phyloP scores from a whole-genome alignment of 2,888 invertebrate species.

The Drosophila picticornis region DNA sequence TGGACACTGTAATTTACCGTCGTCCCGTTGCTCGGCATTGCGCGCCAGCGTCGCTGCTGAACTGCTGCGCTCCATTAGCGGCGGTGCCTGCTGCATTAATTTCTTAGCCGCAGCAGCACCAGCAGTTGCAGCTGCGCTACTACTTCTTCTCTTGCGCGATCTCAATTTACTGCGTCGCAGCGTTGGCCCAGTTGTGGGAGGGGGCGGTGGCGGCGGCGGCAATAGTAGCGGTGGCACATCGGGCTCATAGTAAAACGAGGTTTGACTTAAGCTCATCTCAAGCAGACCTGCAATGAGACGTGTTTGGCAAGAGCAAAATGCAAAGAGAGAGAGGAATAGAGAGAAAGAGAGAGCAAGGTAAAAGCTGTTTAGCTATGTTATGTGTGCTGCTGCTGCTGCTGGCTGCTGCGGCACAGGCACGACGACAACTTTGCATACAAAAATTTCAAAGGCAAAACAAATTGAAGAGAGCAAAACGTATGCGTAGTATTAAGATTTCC shows the following conservation, averaged over 20 bases:
- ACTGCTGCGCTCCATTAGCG: conserved; percentile 50
- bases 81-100: conserved; percentile 15
- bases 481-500: not conserved
- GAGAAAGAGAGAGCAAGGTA: conserved; percentile 52
- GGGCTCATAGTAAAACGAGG: conserved; percentile 60
- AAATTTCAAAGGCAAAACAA: conserved; percentile 37
- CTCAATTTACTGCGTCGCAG: conserved; percentile 62
- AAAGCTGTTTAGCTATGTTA: conserved; percentile 33
- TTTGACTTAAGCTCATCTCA: conserved; percentile 71
- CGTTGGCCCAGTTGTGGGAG: conserved; percentile 17
- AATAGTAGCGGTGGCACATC: conserved; percentile 33
- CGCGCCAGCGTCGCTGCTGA: conserved; percentile 68
- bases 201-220: conserved; percentile 13
- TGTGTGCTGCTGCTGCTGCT: conserved; percentile 5
- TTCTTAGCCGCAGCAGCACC: conserved; percentile 17
- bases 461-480: not conserved
- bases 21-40: conserved; percentile 63
- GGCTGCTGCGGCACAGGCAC: conserved; percentile 11
- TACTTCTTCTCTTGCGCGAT: conserved; percentile 57
- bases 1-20: conserved; percentile 72
- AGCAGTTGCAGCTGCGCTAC: conserved; percentile 5
- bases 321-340: conserved; percentile 42
- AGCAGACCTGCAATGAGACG: conserved; percentile 72
- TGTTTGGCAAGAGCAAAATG: conserved; percentile 47
- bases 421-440: conserved; percentile 37